phyloP scores from a whole-genome alignment of 2,797 vertebrate genomes.

The Carcharodon carcharias region DNA sequence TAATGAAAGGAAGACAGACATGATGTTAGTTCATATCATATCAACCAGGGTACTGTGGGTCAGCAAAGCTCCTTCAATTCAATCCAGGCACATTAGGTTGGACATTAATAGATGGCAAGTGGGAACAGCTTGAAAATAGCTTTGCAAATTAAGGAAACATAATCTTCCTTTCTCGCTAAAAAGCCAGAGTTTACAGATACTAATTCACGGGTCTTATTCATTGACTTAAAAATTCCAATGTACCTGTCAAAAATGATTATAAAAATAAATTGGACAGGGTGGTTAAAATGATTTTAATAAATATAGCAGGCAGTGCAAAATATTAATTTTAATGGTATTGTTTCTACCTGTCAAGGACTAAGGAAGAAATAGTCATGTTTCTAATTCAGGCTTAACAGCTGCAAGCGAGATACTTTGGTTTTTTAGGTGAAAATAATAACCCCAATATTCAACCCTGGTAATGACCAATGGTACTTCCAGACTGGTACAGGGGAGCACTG shows the following conservation, averaged over 20 bases:
- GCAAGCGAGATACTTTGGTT: no score
- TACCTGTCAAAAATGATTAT: conserved; percentile 1
- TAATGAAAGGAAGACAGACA: conserved; percentile 20
- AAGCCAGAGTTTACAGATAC: not conserved
- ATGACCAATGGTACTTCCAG: not conserved
- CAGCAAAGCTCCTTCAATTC: not conserved
- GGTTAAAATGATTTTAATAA: not conserved
- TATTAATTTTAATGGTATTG: not conserved
- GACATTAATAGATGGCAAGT: not conserved
- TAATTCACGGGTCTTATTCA: not conserved
- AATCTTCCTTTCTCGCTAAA: not conserved
- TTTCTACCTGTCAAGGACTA: not conserved
- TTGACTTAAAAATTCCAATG: not conserved
- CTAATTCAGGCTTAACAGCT: no score
- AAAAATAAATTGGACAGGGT: not conserved
- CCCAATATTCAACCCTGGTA: no score
- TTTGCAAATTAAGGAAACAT: not conserved
- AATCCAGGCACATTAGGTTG: not conserved
- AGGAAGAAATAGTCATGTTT: not conserved
- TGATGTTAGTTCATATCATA: not conserved
- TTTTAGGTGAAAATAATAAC: not conserved
- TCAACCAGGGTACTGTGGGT: not conserved
- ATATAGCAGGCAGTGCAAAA: not conserved
- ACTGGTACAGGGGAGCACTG: not conserved
- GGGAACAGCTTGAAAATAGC: not conserved